Percentiles rank a stretch among this genome's conserved stretches.
Evolutionary conservation across 23 tunicate genomes (phyloP).

Genomic region (Botrylloides violaceus): DNA sequence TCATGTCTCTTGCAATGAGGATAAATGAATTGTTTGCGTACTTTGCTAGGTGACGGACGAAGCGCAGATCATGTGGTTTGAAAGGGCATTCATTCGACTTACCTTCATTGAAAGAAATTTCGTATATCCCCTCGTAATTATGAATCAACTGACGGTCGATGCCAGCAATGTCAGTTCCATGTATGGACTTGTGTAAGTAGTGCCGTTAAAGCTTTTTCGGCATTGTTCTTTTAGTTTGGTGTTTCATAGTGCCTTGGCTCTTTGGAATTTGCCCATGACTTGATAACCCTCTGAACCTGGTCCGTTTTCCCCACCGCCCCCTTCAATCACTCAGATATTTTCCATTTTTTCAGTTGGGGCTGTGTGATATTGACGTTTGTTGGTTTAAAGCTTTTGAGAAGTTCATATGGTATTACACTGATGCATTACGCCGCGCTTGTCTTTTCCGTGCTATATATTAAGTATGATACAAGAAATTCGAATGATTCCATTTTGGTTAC

Average conservation of each 20-base stretch:
- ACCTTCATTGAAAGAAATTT: slow-evolving; percentile 59
- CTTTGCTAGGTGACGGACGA: slow-evolving; percentile 44
- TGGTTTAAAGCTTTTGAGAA: slow-evolving; percentile 63
- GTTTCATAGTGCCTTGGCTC: too few species aligned
- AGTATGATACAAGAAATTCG: slow-evolving; percentile 41
- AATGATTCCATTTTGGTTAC: slow-evolving; percentile 39
- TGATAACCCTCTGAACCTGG: too few species aligned
- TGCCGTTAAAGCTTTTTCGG: background rate
- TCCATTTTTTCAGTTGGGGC: slow-evolving; percentile 37
- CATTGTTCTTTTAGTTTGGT: too few species aligned
- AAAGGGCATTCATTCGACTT: slow-evolving; percentile 24
- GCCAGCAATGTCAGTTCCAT: slow-evolving; percentile 17
- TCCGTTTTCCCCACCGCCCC: too few species aligned
- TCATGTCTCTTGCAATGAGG: too few species aligned
- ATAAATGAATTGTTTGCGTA: background rate
- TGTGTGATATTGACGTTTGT: slow-evolving; percentile 35
- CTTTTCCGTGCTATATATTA: slow-evolving; percentile 45
- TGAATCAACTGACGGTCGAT: slow-evolving; percentile 69
- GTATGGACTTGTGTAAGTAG: slow-evolving; percentile 40
- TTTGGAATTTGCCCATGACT: too few species aligned
- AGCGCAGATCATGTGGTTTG: slow-evolving; percentile 85
- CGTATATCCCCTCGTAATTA: slow-evolving; percentile 50
- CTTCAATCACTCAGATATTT: too few species aligned
- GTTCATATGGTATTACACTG: slow-evolving; percentile 36
- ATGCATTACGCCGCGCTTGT: slow-evolving; percentile 48